These are phyloP conservation scores for Axis porcinus DNA, from an alignment of 2,113 vertebrate species.

Conservation along the genomic window DNA sequence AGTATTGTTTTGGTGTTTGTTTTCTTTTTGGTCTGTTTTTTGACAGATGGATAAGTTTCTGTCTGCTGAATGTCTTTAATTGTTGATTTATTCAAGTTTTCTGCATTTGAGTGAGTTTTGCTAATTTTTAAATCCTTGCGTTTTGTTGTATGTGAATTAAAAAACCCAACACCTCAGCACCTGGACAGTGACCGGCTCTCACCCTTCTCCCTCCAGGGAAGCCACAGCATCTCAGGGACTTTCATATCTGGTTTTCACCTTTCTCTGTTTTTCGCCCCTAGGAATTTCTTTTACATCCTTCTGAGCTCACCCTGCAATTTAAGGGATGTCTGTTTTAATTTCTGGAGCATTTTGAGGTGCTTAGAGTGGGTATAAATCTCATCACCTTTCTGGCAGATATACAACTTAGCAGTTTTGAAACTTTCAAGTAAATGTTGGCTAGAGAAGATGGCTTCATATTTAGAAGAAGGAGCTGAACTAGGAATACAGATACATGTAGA, in stretches of 20 bases:
- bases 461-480: background rate
- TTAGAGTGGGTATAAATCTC: background rate
- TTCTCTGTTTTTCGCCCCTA: background rate
- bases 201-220: background rate
- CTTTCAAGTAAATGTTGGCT: background rate
- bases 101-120: background rate
- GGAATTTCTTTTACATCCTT: background rate
- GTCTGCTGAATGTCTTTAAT: background rate
- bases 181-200: fast-evolving
- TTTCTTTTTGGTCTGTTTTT: background rate
- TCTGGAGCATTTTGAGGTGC: background rate
- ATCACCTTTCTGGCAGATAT: background rate
- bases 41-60: background rate
- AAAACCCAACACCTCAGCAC: background rate
- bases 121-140: background rate
- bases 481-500: background rate
- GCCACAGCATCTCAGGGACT: background rate
- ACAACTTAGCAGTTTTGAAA: background rate
- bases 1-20: background rate
- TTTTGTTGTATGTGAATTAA: background rate
- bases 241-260: background rate
- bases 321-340: background rate
- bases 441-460: background rate
- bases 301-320: background rate
- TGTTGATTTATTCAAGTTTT: background rate